Base-by-base conservation (phyloP, 2,888 invertebrate genomes). In the Spilosoma lubricipeda region DNA sequence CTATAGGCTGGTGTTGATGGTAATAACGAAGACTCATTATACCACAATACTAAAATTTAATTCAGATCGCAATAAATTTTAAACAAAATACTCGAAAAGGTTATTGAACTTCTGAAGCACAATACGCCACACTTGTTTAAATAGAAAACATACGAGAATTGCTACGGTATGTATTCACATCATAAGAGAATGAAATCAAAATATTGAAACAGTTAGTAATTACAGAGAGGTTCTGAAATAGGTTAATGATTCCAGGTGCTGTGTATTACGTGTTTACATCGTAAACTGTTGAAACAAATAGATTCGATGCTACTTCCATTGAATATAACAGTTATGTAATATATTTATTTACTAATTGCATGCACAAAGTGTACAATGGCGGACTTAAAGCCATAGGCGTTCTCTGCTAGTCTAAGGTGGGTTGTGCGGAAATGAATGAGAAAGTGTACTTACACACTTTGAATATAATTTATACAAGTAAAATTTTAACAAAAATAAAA, bases 181-280 rank as follows among this genome's bases (percentile, higher is more conserved):
- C 48, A 20, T 20, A 71, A 67, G 75, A 74, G 76, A 83, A 82
- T 83, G 82, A 69, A 82, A 83, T 76, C 74, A 77, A 76, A 81
- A 81, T 83, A 82, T 77, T 75, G 77, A 72, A 75, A 69, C 80
- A 74, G 74, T 74, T 81, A 84, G 48, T 59, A 59, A 65, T 81
- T 81, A 76, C 73, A 68, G 18, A 15, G 67, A 20, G 73, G 69
- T 66, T n/a, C 66, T 65, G 52, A 83, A 83, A 75, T 83, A 71
- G 82, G 82, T 79, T 76, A 77, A 75, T 66, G 72, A 9, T 69
- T 73, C 67, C 72, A 75, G 69, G 72, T 79, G 64, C 65, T 67
- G 52, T 48, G 45, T 71, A 64, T 67, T 66, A 39, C 39, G 67
- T 42, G 72, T 20, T 72, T 66, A 71, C 18, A 23, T 68, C 18